phyloP scores from a whole-genome alignment of 2,797 vertebrate species.

The Dermochelys coriacea region DNA sequence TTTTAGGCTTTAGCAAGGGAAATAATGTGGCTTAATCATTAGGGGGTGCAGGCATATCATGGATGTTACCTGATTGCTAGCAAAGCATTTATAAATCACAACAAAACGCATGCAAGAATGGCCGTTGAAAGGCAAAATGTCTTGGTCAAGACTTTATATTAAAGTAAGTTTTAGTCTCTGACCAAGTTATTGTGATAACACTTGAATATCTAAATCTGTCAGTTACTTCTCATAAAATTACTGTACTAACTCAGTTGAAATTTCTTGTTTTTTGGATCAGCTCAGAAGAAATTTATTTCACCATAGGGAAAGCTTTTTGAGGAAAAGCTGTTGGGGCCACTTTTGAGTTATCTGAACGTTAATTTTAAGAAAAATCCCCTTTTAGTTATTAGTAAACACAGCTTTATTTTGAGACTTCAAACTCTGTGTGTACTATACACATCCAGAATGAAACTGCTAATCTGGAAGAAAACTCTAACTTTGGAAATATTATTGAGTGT shows the following conservation, averaged over 20 bases:
- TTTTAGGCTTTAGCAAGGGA: background rate
- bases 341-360: background rate
- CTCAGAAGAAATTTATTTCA: too few relatives aligned
- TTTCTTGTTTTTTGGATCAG: too few relatives aligned
- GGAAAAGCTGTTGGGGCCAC: too few relatives aligned
- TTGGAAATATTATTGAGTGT: background rate
- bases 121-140: background rate
- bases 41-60: background rate
- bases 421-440: background rate
- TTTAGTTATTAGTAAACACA: too few relatives aligned
- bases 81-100: background rate
- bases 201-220: too few relatives aligned
- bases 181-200: background rate
- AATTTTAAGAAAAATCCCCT: background rate
- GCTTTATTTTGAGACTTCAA: background rate
- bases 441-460: background rate
- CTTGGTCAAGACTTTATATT: background rate
- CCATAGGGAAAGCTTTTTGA: background rate
- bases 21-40: background rate
- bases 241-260: too few relatives aligned
- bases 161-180: background rate
- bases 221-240: too few relatives aligned
- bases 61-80: background rate
- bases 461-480: background rate
- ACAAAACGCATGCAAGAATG: background rate